Base-by-base conservation (phyloP, 2,888 invertebrate genomes). In the Cetonia aurata region DNA sequence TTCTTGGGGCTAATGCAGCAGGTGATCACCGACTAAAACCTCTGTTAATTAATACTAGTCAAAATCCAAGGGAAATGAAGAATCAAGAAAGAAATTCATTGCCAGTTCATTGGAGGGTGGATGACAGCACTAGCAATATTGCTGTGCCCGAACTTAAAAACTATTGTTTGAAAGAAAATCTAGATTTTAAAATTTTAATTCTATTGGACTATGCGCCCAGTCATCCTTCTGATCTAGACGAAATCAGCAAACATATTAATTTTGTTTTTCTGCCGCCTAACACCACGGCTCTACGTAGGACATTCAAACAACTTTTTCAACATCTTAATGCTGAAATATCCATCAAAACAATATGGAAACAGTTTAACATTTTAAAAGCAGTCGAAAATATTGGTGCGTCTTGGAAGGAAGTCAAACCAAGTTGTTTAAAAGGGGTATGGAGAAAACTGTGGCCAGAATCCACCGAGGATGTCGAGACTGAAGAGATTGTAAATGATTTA, bases 171-270 rank as follows among this genome's bases (percentile, higher is more conserved):
- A 44, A 44, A 62, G 46, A 62, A 62, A 62, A 62, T 44, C 17
- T 62, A 48, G n/a, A 48, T 62, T 62, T 62, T 48, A 65, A 19
- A 65, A 65, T 65, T 65, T 25, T 50, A 65, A 48, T 65, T 65
- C 48, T 65, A 48, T 46, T 65, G 6, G 65, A 48, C 4, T 17
- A 65, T n/a, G 65, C 65, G 33, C 65, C 50, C 65, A 50, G 50
- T 9, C 65, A 65, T 65, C 48, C 65, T 25, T 25, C 50, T 50
- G 50, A 48, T 48, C 48, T 25, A 65, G 48, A 59, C 59, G 59
- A 59, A 59, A 41, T 41, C 1, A 41, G 59, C 59, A 13, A 41
- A 59, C 37, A 59, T 10, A 50, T 65, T 1, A 65, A 65, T 48
- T 48, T 48, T 42, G 41, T 44, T 1, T 60, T 10, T 46, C 17